Conservation (phyloP, 2,797 vertebrate species). For the Scyliorhinus canicula region DNA sequence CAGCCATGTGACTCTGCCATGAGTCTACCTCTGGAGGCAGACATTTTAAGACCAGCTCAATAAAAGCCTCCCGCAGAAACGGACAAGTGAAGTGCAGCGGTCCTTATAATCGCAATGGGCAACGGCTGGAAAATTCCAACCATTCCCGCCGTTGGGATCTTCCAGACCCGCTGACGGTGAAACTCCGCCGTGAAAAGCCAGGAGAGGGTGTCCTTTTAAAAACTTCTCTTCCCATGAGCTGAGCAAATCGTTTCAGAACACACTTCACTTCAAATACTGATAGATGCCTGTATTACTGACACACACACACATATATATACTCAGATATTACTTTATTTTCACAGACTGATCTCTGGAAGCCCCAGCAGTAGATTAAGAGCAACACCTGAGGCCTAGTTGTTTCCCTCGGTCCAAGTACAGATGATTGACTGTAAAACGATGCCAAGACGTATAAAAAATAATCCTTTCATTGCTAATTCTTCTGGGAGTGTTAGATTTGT, state of each 20-base stretch:
- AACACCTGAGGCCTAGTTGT: neutral
- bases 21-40: no score
- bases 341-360: neutral
- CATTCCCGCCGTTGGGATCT: no score
- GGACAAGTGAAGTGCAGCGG: no score
- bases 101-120: no score
- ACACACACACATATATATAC: no score
- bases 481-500: neutral
- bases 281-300: neutral
- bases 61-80: no score
- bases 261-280: neutral
- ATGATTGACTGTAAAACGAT: neutral
- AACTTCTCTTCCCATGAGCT: neutral
- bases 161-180: no score
- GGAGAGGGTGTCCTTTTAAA: neutral
- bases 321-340: neutral
- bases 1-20: no score
- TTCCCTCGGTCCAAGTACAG: neutral
- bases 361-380: neutral
- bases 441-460: neutral
- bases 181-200: no score
- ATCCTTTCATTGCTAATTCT: conserved; percentile 4
- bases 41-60: no score
- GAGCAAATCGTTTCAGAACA: neutral
- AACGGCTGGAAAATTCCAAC: no score